phyloP scores from a whole-genome alignment of 2,888 invertebrate species.

The Eupithecia dodoneata region DNA sequence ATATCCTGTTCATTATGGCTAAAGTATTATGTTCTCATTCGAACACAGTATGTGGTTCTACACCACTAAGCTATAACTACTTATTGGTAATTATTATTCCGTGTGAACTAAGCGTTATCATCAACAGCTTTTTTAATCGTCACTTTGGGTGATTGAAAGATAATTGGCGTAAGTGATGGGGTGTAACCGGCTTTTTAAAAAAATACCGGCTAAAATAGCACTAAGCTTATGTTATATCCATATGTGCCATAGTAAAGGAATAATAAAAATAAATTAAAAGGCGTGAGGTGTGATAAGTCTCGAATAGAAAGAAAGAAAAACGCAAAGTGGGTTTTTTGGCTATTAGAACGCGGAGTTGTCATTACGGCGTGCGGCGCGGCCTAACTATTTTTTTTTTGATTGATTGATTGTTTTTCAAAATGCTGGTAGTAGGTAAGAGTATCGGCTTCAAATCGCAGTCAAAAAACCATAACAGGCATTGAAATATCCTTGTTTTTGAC shows the following conservation, averaged over 20 bases:
- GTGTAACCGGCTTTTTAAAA: constrained; percentile 24
- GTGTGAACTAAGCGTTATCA: constrained; percentile 41
- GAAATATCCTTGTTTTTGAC: background rate
- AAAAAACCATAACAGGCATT: background rate
- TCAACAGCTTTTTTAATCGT: constrained; percentile 45
- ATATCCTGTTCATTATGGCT: constrained; percentile 1
- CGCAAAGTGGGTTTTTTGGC: too few relatives aligned
- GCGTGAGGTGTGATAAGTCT: too few relatives aligned
- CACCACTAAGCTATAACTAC: background rate
- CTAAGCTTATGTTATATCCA: too few relatives aligned
- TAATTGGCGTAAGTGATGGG: constrained; percentile 26
- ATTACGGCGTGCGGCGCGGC: background rate
- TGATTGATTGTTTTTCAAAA: background rate
- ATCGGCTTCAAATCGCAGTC: background rate
- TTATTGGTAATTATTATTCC: constrained; percentile 40
- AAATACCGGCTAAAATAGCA: background rate
- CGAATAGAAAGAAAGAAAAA: too few relatives aligned
- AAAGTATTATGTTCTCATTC: constrained; percentile 4
- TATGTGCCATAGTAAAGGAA: too few relatives aligned
- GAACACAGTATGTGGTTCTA: constrained; percentile 22
- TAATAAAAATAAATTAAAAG: too few relatives aligned
- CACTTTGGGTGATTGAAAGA: constrained; percentile 36
- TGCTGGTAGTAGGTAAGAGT: background rate
- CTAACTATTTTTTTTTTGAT: too few relatives aligned
- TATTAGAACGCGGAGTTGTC: background rate